Evolutionary conservation across 2,888 invertebrate species (phyloP), one percentile per base, ranked within the genome.

Genomic region (Mesodorylaimus sp.): DNA sequence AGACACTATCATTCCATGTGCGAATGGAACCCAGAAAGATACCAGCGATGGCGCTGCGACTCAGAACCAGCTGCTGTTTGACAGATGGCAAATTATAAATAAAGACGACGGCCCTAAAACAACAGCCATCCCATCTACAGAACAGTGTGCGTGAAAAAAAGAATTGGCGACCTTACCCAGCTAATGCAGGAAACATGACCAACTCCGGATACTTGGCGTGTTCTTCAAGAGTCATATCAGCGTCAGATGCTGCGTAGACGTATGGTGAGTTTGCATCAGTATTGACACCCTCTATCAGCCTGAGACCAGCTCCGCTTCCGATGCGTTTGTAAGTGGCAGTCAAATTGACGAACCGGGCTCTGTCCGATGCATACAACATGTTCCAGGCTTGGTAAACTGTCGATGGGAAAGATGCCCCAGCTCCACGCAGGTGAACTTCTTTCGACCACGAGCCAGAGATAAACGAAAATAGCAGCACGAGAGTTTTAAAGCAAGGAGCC

Each of bases 191-290:
- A 28, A 46, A 46, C 26, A 10, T 46, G 3, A 7, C 23, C 47
- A 46, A 5, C 5, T 46, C 10, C 32, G 47, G 47, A 39, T 41
- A 37, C 3, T 21, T 7, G 10, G 7, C 36, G 23, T 41, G 16
- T 21, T 41, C 32, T 19, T 32, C n/a, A 5, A 16, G 5, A 10
- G 21, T 46, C n/a, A 5, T 21, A 3, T 41, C n/a, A n/a, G 21
- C n/a, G 23, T 46, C 36, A 7, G 47, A 46, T n/a, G 19, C 47
- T n/a, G 47, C 47, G 23, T 46, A 46, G 10, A 46, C 5, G 21
- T 46, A 46, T 3, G 26, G 26, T 5, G 38, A 5, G 28, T 46
- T 19, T 19, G 10, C 16, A 13, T 36, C 21, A 3, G 10, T 39
- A 5, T 19, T 39, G 19, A 39, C 41, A n/a, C 41, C 13, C 41